These are phyloP conservation scores for Andrena praecox DNA, from an alignment of 2,888 invertebrate species.

Conservation along the genomic window DNA sequence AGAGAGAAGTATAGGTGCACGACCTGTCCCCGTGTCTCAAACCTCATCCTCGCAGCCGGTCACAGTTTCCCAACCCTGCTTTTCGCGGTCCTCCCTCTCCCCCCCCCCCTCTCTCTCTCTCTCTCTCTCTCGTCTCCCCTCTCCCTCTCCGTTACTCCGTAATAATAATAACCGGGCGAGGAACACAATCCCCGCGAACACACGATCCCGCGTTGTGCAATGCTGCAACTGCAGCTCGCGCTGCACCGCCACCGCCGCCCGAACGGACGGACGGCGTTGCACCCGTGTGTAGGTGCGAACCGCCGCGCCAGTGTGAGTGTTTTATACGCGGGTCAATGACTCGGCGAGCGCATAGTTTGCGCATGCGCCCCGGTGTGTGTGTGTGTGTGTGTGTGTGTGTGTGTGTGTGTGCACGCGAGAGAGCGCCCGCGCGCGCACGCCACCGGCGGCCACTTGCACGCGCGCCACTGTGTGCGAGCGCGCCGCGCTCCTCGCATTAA, in stretches of 20 bases:
- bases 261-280: constrained; percentile 25
- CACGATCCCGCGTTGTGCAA: constrained; percentile 71
- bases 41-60: constrained; percentile 10
- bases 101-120: not conserved
- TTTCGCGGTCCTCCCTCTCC: constrained; percentile 53
- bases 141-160: constrained; percentile 5
- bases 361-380: constrained; percentile 62
- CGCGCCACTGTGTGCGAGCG: constrained; percentile 14
- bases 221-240: constrained; percentile 61
- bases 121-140: not conserved
- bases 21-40: constrained; percentile 24
- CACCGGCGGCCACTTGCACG: not conserved
- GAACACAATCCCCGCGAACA: constrained; percentile 67
- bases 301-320: constrained; percentile 53
- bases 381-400: constrained; percentile 37
- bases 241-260: constrained; percentile 51
- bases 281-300: constrained; percentile 57
- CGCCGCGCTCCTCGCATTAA: constrained; percentile 57
- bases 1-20: not conserved
- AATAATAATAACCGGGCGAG: constrained; percentile 63
- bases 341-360: constrained; percentile 71
- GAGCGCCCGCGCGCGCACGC: not conserved
- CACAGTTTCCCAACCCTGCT: constrained; percentile 59
- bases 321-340: constrained; percentile 76
- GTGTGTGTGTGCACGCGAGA: constrained; percentile 19